Base-by-base conservation (phyloP, 2,888 invertebrate species). In the Lottia gigantea region DNA sequence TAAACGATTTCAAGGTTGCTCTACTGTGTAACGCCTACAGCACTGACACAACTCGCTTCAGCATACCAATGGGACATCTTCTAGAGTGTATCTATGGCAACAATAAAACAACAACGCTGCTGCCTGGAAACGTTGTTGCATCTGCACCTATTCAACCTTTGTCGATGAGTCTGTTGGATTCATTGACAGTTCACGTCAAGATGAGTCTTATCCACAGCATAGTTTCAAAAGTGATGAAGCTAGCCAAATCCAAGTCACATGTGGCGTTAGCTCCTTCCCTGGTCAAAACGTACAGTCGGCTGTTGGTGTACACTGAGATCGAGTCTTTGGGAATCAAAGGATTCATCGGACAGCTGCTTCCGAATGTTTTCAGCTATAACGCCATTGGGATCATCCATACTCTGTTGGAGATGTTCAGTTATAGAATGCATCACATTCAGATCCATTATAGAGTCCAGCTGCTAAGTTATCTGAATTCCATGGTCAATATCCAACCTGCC, bases 371-470 rank as follows among this genome's bases (percentile, higher is more conserved):
- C 86, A 95, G 95, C 88, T 94, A 94, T 16, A 95, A 96, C 82
- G 95, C 96, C 0, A 96, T 96, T 96, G 95, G 95, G 26, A 97
- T 96, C 70, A 90, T 98, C n/a, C 96, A 97, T 87, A 97, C 96
- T 0, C 90, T 98, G 49, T 88, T 98, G 83, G 97, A 98, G 89
- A 97, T 98, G 97, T 97, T 97, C 88, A 96, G 95, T 74, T 97
- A 97, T 87, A 92, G 98, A 64, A 93, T 98, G 89, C 97, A 97
- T 88, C 97, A 98, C 88, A 96, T 97, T 78, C 97, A 96, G 83
- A 96, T 97, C 0, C 96, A 97, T 89, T 98, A 97, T 89, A 91
- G 97, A 68, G 95, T 97, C 14, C 97, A 97, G 82, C 90, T 98
- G 64, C 90, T 98, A 11, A 95, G 95, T 3, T 95, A 97, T 88